Conservation (phyloP, 2,888 invertebrate species). For the Caenorhabditis japonica region DNA sequence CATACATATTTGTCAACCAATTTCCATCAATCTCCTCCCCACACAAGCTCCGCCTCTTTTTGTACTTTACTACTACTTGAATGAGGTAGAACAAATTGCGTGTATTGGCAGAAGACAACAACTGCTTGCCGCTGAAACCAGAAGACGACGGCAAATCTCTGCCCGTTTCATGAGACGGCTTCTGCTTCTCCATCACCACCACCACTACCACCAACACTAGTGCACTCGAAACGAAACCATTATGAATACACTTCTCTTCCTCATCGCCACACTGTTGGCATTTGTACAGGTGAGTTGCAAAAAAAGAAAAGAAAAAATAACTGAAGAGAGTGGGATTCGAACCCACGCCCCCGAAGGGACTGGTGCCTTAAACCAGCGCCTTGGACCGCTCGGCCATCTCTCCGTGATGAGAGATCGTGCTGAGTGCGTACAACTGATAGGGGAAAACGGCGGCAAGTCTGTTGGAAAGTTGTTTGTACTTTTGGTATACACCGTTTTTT, state of each 20-base stretch:
- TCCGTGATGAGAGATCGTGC: not conserved
- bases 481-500: no score
- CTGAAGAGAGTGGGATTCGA: slow-evolving; percentile 84
- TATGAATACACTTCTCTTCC: slow-evolving; percentile 20
- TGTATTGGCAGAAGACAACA: slow-evolving; percentile 32
- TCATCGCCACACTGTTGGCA: slow-evolving; percentile 9
- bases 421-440: not conserved
- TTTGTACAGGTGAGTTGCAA: slow-evolving; percentile 11
- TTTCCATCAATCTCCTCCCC: no score
- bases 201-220: slow-evolving; percentile 17
- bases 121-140: slow-evolving; percentile 17
- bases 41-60: slow-evolving; percentile 9
- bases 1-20: slow-evolving; percentile 8
- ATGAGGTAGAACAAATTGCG: slow-evolving; percentile 52
- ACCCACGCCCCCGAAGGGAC: slow-evolving; percentile 89
- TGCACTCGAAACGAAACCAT: slow-evolving; percentile 6
- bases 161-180: slow-evolving; percentile 34
- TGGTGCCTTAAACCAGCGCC: slow-evolving; percentile 89
- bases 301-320: slow-evolving; percentile 11
- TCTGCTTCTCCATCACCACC: no score
- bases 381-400: slow-evolving; percentile 88
- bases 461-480: no score
- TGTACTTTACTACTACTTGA: slow-evolving; percentile 57
- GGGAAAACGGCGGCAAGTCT: not conserved
- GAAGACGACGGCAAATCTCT: slow-evolving; percentile 8